These are phyloP conservation scores for Hydropotes inermis DNA, from an alignment of 2,113 vertebrate genomes.

Conservation along the genomic window DNA sequence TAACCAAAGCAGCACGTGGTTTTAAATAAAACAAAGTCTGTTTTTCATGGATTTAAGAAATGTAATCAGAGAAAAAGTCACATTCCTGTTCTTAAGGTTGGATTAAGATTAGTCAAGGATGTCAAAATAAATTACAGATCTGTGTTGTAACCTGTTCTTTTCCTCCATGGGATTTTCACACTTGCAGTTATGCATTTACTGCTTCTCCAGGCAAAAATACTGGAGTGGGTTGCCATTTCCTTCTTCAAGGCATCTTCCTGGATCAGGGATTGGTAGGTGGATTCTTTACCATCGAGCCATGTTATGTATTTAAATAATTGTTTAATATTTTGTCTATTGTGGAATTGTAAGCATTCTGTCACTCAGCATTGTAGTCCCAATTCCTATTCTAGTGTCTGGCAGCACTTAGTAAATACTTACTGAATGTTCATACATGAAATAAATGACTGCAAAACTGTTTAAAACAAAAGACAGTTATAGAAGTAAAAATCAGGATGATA, in stretches of 20 bases:
- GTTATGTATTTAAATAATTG: background rate
- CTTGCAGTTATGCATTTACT: background rate
- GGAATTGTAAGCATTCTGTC: background rate
- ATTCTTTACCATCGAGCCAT: background rate
- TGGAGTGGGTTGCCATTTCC: background rate
- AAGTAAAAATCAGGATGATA: background rate
- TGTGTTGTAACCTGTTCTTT: background rate
- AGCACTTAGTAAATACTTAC: background rate
- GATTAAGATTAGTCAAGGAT: background rate
- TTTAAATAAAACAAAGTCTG: background rate
- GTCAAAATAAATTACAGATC: background rate
- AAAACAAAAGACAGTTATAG: background rate
- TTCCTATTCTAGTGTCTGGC: background rate
- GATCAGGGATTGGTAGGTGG: background rate
- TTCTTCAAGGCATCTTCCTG: background rate
- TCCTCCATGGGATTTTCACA: background rate
- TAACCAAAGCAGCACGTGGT: background rate
- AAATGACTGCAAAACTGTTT: background rate
- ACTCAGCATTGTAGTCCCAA: no score
- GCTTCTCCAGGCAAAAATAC: background rate
- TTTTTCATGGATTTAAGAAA: background rate
- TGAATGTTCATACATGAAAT: background rate
- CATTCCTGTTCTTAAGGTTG: background rate
- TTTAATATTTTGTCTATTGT: background rate
- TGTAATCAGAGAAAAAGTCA: background rate